Conservation (phyloP, 2,113 vertebrate species). For the Hemibagrus wyckioides region DNA sequence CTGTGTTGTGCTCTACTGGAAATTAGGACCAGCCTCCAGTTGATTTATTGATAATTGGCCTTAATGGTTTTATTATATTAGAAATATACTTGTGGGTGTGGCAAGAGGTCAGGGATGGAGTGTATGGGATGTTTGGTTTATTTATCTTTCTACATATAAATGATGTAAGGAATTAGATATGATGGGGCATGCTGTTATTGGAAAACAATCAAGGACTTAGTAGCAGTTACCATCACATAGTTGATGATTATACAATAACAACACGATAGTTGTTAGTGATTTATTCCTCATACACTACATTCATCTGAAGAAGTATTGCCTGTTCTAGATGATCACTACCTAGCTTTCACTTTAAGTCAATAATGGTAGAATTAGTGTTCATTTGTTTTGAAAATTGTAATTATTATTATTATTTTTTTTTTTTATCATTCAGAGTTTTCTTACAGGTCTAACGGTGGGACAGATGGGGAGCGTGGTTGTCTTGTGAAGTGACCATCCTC, state of each 20-base stretch:
- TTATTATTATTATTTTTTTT: no score
- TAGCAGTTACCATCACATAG: neutral
- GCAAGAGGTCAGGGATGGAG: no score
- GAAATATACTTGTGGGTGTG: neutral
- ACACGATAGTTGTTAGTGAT: neutral
- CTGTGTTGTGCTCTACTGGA: neutral
- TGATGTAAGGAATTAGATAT: neutral
- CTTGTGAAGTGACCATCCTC: neutral
- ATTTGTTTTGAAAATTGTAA: no score
- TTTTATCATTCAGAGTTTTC: no score
- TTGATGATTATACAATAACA: neutral
- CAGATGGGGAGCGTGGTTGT: neutral
- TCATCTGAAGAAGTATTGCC: no score
- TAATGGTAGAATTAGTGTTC: no score
- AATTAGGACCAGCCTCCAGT: neutral
- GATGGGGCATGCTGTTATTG: neutral
- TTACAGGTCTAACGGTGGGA: neutral
- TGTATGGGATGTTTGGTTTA: neutral
- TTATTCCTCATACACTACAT: neutral
- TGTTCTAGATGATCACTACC: neutral
- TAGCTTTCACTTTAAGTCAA: neutral
- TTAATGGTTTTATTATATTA: neutral
- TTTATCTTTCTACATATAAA: neutral
- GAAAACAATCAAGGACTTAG: neutral
- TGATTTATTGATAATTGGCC: neutral